These are phyloP conservation scores for Brachionus manjavacas DNA, from an alignment of 1,140 invertebrate genomes.

Conservation along the genomic window DNA sequence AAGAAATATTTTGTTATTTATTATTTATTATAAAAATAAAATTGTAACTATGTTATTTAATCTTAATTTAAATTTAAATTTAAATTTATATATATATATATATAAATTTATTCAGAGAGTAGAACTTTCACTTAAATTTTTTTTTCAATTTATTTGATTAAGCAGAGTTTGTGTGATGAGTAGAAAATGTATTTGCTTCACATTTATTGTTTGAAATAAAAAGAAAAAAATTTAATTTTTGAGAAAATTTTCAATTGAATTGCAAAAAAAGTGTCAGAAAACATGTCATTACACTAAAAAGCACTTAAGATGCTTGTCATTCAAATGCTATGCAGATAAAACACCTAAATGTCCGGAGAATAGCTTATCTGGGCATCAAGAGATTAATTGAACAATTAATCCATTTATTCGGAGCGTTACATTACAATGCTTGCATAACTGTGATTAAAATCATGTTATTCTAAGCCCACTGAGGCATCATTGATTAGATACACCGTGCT, in stretches of 20 bases:
- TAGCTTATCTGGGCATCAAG: neutral
- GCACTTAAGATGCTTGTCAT: neutral
- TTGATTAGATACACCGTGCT: constrained; percentile 18
- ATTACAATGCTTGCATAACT: neutral
- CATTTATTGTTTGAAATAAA: neutral
- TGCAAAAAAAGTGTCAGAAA: neutral
- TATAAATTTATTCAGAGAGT: too few species aligned
- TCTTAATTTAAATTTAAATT: too few species aligned
- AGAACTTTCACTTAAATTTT: too few species aligned
- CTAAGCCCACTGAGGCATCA: neutral
- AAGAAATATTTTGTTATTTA: too few species aligned
- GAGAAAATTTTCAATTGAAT: neutral
- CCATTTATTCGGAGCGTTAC: neutral
- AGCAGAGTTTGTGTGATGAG: too few species aligned
- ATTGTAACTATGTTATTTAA: too few species aligned
- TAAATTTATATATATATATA: too few species aligned
- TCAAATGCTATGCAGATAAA: neutral
- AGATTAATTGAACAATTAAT: constrained; percentile 33
- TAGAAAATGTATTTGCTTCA: too few species aligned
- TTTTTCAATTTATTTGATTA: too few species aligned
- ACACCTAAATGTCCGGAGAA: neutral
- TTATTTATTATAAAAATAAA: too few species aligned
- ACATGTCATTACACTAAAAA: neutral
- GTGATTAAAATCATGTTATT: constrained; percentile 25
- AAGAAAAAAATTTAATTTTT: neutral